These are phyloP conservation scores for Pachyramphus minor DNA, from an alignment of 2,113 vertebrate genomes.

Conservation along the genomic window DNA sequence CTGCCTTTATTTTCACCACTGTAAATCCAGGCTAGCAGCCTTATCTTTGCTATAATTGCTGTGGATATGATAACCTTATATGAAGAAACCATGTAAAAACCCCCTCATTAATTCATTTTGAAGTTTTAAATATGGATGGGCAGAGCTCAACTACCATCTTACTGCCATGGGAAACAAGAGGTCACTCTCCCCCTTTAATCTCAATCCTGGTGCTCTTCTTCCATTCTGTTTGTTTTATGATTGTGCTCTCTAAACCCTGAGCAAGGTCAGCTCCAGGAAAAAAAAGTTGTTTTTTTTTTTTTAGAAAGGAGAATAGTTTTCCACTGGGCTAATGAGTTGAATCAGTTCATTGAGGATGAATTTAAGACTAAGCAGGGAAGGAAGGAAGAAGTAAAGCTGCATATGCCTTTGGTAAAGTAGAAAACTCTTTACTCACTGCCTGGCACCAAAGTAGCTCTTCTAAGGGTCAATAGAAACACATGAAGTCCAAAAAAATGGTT, in stretches of 20 bases:
- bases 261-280: not conserved
- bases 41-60: not conserved
- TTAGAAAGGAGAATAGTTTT: not conserved
- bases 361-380: not conserved
- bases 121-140: not conserved
- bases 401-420: not conserved
- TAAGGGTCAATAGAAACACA: not conserved
- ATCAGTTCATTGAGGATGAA: not conserved
- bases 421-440: conserved; percentile 6
- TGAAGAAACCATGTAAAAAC: not conserved
- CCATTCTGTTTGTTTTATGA: not conserved
- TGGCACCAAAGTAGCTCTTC: not conserved
- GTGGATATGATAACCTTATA: not conserved
- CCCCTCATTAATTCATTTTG: not conserved
- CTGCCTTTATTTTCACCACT: not conserved
- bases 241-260: not conserved
- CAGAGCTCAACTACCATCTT: not conserved
- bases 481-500: not conserved
- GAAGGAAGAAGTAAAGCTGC: not conserved
- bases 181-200: not conserved
- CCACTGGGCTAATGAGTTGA: not conserved
- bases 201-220: not conserved
- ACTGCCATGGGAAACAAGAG: not conserved
- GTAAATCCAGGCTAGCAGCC: not conserved
- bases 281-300: not conserved